Percentiles rank a stretch among this genome's conserved stretches.
Evolutionary conservation across 2,113 vertebrate species (phyloP).

Genomic region (Microcebus jonahi): DNA sequence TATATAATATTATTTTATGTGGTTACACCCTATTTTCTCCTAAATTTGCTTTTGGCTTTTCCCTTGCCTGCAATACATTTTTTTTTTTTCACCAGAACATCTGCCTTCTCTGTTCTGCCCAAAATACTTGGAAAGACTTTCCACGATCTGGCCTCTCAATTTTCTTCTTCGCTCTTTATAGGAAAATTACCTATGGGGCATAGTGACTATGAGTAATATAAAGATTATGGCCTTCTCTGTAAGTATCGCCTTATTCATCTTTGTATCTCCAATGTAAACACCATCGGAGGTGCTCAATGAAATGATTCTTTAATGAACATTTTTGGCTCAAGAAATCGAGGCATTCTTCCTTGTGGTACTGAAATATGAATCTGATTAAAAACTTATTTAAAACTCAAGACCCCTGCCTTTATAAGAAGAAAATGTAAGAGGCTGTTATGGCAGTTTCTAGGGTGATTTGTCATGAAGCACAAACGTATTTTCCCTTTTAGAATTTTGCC

Average conservation of each 20-base stretch:
- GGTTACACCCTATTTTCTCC: slow-evolving; percentile 73
- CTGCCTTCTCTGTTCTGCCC: slow-evolving; percentile 67
- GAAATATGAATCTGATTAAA: slow-evolving; percentile 54
- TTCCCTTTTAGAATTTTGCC: slow-evolving; percentile 39
- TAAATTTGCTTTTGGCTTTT: slow-evolving; percentile 78
- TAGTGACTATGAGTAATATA: neutral
- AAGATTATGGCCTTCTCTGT: neutral
- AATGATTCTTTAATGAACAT: slow-evolving; percentile 25
- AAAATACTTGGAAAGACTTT: slow-evolving; percentile 58
- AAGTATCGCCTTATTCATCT: neutral
- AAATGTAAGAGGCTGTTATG: neutral
- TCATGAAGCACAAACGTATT: neutral
- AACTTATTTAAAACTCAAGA: slow-evolving; percentile 36
- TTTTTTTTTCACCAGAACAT: slow-evolving; percentile 60
- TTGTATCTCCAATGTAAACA: slow-evolving; percentile 33
- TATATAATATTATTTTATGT: slow-evolving; percentile 77
- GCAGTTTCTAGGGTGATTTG: neutral
- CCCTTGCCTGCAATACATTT: slow-evolving; percentile 58
- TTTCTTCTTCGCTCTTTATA: slow-evolving; percentile 35
- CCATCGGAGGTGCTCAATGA: slow-evolving; percentile 22
- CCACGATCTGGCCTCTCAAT: slow-evolving; percentile 27
- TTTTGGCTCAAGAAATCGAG: slow-evolving; percentile 42
- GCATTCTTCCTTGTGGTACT: slow-evolving; percentile 46
- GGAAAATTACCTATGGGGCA: slow-evolving; percentile 43
- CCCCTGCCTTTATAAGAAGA: slow-evolving; percentile 24